Evolutionary conservation across 1,140 invertebrate genomes (phyloP).

Genomic region (Aleiodes sp.): DNA sequence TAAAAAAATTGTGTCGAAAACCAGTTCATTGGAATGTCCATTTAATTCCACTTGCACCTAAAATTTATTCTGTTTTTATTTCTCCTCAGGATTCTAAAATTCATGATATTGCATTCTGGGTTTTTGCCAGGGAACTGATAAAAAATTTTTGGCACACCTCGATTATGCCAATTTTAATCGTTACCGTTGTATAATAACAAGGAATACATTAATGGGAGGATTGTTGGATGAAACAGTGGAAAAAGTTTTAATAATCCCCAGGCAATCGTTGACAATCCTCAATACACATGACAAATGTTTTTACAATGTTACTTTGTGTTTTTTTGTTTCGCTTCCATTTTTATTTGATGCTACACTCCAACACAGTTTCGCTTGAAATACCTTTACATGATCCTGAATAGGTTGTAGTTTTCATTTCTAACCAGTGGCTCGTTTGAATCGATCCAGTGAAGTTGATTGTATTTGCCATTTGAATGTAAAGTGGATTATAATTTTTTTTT

Average conservation of each 20-base stretch:
- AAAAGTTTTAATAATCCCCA: background rate
- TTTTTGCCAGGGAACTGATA: too few relatives aligned
- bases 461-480: background rate
- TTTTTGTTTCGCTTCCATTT: too few relatives aligned
- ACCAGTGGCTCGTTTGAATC: slow-evolving; percentile 10
- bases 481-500: background rate
- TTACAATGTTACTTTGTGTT: background rate
- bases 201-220: background rate
- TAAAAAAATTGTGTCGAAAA: too few relatives aligned
- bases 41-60: too few relatives aligned
- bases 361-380: background rate
- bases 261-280: background rate
- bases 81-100: too few relatives aligned
- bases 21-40: too few relatives aligned
- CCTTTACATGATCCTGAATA: background rate
- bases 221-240: background rate
- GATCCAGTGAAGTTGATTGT: background rate
- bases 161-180: too few relatives aligned
- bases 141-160: too few relatives aligned
- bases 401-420: background rate
- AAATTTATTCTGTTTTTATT: too few relatives aligned
- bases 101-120: too few relatives aligned
- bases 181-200: background rate
- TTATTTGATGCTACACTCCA: too few relatives aligned
- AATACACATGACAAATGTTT: background rate